A percentile compares a stretch with the other conserved stretches of the same genome.
These are phyloP conservation scores for Candoia aspera DNA, from an alignment of 2,113 vertebrate species.

Conservation along the genomic window DNA sequence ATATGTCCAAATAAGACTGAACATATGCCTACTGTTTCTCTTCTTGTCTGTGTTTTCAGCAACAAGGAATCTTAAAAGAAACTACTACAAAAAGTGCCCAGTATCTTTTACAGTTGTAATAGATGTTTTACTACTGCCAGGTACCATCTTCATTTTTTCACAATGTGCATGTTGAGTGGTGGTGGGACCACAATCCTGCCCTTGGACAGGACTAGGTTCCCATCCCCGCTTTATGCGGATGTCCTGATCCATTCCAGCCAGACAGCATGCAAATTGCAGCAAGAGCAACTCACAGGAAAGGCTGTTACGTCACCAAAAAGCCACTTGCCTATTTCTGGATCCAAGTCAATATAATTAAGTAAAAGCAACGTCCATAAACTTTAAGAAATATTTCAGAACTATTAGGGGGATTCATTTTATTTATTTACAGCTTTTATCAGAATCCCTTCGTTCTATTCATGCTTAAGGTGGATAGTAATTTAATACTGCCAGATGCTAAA, in stretches of 20 bases:
- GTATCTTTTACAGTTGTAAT: background rate
- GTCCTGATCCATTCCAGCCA: background rate
- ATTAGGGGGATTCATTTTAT: background rate
- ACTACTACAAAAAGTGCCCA: background rate
- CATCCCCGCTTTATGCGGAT: background rate
- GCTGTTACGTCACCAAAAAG: background rate
- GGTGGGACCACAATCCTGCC: background rate
- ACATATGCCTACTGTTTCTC: background rate
- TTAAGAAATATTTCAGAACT: background rate
- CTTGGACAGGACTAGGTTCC: background rate
- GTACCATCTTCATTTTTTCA: background rate
- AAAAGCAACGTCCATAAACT: background rate
- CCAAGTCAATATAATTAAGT: background rate
- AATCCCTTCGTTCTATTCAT: background rate
- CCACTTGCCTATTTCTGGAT: background rate
- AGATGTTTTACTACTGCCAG: background rate
- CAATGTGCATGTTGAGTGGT: background rate
- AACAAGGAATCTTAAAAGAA: background rate
- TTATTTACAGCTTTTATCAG: background rate
- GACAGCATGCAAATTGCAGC: background rate
- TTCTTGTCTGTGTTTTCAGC: background rate
- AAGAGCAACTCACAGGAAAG: background rate
- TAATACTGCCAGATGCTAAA: background rate
- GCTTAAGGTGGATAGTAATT: background rate
- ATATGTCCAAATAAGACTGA: background rate